phyloP scores from a whole-genome alignment of 2,888 invertebrate species.

The Melitaea athalia region DNA sequence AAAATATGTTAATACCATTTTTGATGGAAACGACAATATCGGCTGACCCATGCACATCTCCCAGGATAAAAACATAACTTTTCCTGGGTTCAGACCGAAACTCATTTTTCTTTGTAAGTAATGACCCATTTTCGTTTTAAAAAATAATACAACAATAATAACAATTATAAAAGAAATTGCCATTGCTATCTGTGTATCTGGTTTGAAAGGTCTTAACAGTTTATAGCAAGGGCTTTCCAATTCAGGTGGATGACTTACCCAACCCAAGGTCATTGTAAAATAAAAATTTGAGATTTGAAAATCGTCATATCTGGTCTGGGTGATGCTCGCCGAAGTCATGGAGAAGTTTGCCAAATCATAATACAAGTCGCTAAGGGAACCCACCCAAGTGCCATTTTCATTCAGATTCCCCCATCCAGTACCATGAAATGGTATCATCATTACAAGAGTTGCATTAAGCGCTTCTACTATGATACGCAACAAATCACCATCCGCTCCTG shows the following conservation, averaged over 20 bases:
- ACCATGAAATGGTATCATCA: conserved; percentile 59
- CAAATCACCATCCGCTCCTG: conserved; percentile 65
- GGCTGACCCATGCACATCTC: conserved; percentile 65
- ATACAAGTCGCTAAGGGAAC: conserved; percentile 64
- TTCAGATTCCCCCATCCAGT: conserved; percentile 63
- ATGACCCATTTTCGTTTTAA: conserved; percentile 48
- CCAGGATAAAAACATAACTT: conserved; percentile 45
- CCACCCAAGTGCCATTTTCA: conserved; percentile 61
- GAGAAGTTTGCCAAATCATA: conserved; percentile 67
- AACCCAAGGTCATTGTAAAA: conserved; percentile 49
- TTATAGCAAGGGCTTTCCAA: conserved; percentile 59
- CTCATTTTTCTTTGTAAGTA: conserved; percentile 40
- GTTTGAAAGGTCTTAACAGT: conserved; percentile 60
- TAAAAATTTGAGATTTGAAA: conserved; percentile 64
- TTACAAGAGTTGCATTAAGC: conserved; percentile 57
- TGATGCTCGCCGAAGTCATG: conserved; percentile 65
- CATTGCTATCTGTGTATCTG: conserved; percentile 51
- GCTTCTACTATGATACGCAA: conserved; percentile 53
- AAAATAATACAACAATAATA: conserved; percentile 48
- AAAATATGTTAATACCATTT: conserved; percentile 51
- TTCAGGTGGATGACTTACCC: conserved; percentile 61
- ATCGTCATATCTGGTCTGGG: conserved; percentile 52
- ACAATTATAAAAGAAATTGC: conserved; percentile 53
- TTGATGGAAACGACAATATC: conserved; percentile 53
- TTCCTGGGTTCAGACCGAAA: conserved; percentile 39